Base-by-base conservation (phyloP, 1,140 invertebrate genomes). In the Drosophila sechellia region DNA sequence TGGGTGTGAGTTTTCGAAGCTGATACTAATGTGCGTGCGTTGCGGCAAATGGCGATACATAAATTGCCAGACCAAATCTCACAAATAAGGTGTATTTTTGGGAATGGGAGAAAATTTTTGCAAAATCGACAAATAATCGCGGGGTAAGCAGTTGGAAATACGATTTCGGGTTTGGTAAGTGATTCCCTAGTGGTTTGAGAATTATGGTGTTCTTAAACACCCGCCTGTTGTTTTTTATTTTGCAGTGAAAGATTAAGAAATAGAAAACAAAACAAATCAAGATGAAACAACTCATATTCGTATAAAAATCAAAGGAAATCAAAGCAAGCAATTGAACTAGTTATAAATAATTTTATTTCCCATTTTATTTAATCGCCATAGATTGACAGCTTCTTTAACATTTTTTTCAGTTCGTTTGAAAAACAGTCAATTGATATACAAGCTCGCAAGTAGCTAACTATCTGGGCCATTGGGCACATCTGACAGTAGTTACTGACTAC, bases 11-110 rank as follows among this genome's bases (percentile, higher is more conserved):
- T 60, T 22, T 22, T 27, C 35, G 31, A 50, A 57, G 27, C 65
- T 40, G 64, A 73, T 65, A 74, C 65, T 75, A 75, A 75, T 74
- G 59, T 63, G 60, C 60, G 53, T 74, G 59, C 74, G 66, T 70
- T 48, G 53, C 6, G 46, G 59, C n/a, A 65, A 74, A 74, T 65
- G 72, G 59, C 53, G 45, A 20, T 56, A 53, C 70, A 75, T 75
- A 75, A 75, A 75, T 66, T 76, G 40, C 39, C 56, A 72, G 15
- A 17, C 10, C 4, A 72, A 72, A 61, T 48, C 54, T 46, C 56
- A 52, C 56, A 73, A 73, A 72, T 70, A 70, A 70, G 66, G 64
- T 70, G 15, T 13, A 64, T 31, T 31, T 39, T 45, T 22, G 20
- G 20, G 17, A n/a, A 2, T 2, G 1, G 27, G n/a, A 17, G 49